phyloP scores from a whole-genome alignment of 2,113 vertebrate species.

The Hystrix cristata region DNA sequence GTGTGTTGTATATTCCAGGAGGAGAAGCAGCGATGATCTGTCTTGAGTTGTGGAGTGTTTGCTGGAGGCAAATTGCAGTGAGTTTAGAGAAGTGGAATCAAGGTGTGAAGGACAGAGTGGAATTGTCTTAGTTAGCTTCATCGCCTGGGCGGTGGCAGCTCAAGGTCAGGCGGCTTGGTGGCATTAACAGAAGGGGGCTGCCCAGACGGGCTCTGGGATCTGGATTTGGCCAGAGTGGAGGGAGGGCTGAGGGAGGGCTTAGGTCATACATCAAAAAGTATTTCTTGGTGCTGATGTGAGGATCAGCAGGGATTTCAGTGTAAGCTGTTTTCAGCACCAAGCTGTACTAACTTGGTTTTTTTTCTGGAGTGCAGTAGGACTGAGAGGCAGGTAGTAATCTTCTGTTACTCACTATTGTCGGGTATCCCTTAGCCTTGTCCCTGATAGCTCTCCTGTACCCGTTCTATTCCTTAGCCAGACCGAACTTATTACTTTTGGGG shows the following conservation, averaged over 20 bases:
- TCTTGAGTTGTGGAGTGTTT: constrained; percentile 22
- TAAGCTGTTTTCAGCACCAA: neutral
- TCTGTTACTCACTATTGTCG: neutral
- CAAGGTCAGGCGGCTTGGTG: neutral
- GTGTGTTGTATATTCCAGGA: neutral
- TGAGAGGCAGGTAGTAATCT: neutral
- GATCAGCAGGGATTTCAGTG: neutral
- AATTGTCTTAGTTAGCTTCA: neutral
- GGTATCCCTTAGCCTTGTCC: neutral
- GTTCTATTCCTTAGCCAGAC: neutral
- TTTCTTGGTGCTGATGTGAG: neutral
- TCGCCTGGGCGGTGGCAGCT: neutral
- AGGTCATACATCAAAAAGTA: neutral
- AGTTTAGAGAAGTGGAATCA: neutral
- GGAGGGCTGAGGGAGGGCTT: neutral
- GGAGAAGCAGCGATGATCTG: neutral
- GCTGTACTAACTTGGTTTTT: neutral
- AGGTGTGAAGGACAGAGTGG: neutral
- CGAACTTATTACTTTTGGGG: neutral
- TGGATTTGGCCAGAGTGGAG: neutral
- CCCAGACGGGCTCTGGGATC: neutral
- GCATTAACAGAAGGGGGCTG: neutral
- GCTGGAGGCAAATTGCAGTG: neutral
- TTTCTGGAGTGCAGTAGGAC: neutral
- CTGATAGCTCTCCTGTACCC: fast-evolving